A percentile compares a stretch with the other conserved stretches of the same genome.
Conservation (phyloP, 37 sponge, comb jelly and placozoan species). For the Aplysina aerophoba region DNA sequence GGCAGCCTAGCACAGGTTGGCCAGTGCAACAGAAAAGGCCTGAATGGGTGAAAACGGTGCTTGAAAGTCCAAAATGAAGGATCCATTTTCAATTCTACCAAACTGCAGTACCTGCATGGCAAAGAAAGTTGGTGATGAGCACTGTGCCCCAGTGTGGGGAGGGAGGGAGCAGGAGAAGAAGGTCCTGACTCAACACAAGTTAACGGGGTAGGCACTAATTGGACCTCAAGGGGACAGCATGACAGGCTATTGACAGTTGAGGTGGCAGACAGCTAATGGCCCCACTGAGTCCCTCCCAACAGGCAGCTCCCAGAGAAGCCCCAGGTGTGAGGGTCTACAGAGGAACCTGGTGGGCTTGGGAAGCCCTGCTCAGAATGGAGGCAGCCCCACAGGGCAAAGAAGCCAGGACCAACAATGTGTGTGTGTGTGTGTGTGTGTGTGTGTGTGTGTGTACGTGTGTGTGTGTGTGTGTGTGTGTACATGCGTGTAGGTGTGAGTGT, state of each 20-base stretch:
- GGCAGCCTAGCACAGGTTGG: constrained; percentile 71
- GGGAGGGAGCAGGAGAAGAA: background rate
- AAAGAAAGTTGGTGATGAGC: background rate
- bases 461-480: background rate
- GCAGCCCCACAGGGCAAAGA: background rate
- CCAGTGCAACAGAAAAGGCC: constrained; percentile 89
- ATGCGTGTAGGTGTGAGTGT: too few relatives aligned
- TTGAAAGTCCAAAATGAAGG: constrained; percentile 91
- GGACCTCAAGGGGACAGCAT: background rate
- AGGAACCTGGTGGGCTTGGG: background rate
- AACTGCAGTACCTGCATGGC: constrained; percentile 91
- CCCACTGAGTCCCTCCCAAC: too few relatives aligned
- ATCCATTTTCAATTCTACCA: constrained; percentile 86
- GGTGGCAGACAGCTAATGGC: too few relatives aligned
- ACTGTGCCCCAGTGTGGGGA: too few relatives aligned
- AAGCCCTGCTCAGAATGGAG: background rate
- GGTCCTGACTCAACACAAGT: background rate
- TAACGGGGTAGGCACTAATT: constrained; percentile 2
- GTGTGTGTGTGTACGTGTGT: background rate
- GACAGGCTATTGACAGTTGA: too few relatives aligned
- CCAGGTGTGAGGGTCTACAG: background rate
- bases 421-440: background rate
- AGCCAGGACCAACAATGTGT: background rate
- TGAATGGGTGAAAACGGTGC: constrained; percentile 92
- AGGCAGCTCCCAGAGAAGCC: background rate